These are phyloP conservation scores for Hyperoodon ampullatus DNA, from an alignment of 2,113 vertebrate genomes.

Conservation along the genomic window DNA sequence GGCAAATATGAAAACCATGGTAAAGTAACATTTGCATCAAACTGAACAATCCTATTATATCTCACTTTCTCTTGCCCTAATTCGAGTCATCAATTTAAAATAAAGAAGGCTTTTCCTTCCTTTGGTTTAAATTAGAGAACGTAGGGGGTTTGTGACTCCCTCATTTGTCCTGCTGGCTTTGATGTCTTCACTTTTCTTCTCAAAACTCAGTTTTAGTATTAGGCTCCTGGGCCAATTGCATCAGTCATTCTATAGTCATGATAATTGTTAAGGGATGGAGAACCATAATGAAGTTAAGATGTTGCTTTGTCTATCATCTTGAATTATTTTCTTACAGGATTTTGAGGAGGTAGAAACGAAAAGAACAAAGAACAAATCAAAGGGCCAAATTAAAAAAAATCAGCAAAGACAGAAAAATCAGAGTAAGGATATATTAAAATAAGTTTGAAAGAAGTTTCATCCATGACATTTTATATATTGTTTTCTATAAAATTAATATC, in stretches of 20 bases:
- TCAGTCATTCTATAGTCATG: conserved; percentile 51
- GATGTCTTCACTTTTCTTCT: conserved; percentile 49
- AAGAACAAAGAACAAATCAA: conserved; percentile 35
- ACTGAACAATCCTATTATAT: neutral
- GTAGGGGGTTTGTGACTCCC: neutral
- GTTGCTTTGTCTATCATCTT: conserved; percentile 44
- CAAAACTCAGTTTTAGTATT: conserved; percentile 48
- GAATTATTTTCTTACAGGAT: conserved; percentile 39
- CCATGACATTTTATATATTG: neutral
- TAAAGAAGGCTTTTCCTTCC: neutral
- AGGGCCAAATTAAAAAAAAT: neutral
- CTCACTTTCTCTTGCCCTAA: neutral
- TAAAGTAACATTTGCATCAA: neutral
- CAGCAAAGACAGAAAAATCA: neutral
- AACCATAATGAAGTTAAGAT: conserved; percentile 62
- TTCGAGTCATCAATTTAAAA: conserved; percentile 37
- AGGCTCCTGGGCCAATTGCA: conserved; percentile 1
- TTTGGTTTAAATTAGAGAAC: conserved; percentile 32
- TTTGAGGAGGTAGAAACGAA: conserved; percentile 8
- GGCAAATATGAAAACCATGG: neutral
- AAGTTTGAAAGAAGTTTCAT: neutral
- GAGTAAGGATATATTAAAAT: neutral
- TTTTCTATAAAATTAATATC: neutral
- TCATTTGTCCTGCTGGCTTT: conserved; percentile 43
- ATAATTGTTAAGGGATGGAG: conserved; percentile 59